These are phyloP conservation scores for Drosophila watanabei DNA, from an alignment of 1,140 invertebrate species.

Conservation along the genomic window DNA sequence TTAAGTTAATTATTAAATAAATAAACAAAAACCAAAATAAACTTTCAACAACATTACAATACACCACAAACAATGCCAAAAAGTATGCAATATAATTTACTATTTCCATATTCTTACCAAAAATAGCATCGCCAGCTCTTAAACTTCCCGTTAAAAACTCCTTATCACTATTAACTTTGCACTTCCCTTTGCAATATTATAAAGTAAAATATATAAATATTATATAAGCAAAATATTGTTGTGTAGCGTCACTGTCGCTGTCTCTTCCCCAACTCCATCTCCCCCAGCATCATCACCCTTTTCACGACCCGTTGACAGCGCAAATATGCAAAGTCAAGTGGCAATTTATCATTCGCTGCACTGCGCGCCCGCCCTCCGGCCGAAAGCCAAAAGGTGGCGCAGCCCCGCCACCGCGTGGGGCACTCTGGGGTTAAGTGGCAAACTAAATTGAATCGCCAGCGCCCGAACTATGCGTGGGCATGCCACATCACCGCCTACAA, in stretches of 20 bases:
- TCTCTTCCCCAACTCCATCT: constrained; percentile 9
- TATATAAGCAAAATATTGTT: background rate
- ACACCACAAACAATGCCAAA: too few species aligned
- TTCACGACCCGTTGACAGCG: constrained; percentile 55
- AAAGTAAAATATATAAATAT: background rate
- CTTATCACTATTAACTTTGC: too few species aligned
- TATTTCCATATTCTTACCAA: too few species aligned
- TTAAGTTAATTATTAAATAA: too few species aligned
- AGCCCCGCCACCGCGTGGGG: constrained; percentile 12
- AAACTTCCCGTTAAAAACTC: background rate
- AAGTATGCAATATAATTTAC: too few species aligned
- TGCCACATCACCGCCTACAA: constrained; percentile 55
- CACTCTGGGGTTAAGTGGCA: constrained; percentile 73
- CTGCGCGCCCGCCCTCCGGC: constrained; percentile 14
- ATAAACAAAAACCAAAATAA: too few species aligned
- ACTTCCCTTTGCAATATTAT: background rate
- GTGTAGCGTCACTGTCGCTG: background rate
- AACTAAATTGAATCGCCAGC: constrained; percentile 72
- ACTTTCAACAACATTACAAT: too few species aligned
- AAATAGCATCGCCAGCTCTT: too few species aligned
- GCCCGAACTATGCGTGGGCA: constrained; percentile 53
- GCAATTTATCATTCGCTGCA: constrained; percentile 77
- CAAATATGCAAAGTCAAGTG: constrained; percentile 83
- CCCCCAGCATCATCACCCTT: constrained; percentile 24
- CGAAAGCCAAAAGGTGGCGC: constrained; percentile 26